Percentiles rank a stretch among this genome's conserved stretches.
phyloP scores from a whole-genome alignment of 1,140 invertebrate species.

The Drosophila ambigua region DNA sequence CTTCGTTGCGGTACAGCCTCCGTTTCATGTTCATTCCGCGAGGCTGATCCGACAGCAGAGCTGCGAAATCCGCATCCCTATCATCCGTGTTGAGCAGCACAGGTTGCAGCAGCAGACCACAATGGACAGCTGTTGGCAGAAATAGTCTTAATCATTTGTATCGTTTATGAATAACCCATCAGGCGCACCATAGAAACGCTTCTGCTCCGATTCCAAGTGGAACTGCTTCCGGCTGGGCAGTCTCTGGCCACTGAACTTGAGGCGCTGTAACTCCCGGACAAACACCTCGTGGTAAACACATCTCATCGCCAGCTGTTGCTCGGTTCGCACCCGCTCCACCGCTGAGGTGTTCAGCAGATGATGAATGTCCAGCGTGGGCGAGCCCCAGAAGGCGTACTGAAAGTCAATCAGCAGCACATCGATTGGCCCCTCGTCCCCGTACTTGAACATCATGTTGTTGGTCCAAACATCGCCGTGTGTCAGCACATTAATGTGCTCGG shows the following conservation, averaged over 20 bases:
- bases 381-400: slow-evolving; percentile 68
- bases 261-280: slow-evolving; percentile 31
- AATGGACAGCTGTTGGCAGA: slow-evolving; percentile 51
- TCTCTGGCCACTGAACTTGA: slow-evolving; percentile 32
- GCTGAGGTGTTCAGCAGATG: slow-evolving; percentile 69
- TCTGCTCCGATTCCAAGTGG: slow-evolving; percentile 58
- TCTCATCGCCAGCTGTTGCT: slow-evolving; percentile 51
- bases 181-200: slow-evolving; percentile 60
- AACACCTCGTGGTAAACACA: slow-evolving; percentile 56
- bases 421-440: slow-evolving; percentile 84
- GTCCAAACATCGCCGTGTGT: slow-evolving; percentile 88
- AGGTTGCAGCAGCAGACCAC: slow-evolving; percentile 55
- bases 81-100: slow-evolving; percentile 60
- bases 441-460: slow-evolving; percentile 88
- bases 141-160: background rate
- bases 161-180: background rate
- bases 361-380: slow-evolving; percentile 69
- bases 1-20: slow-evolving; percentile 48
- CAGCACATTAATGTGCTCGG: slow-evolving; percentile 86
- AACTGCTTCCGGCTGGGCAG: slow-evolving; percentile 64
- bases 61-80: slow-evolving; percentile 65
- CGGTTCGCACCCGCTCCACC: slow-evolving; percentile 37
- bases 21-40: slow-evolving; percentile 61
- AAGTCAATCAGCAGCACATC: slow-evolving; percentile 83
- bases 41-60: slow-evolving; percentile 47